These are phyloP conservation scores for Cyprinodon brontotheroides DNA, from an alignment of 2,113 vertebrate genomes.

Conservation along the genomic window DNA sequence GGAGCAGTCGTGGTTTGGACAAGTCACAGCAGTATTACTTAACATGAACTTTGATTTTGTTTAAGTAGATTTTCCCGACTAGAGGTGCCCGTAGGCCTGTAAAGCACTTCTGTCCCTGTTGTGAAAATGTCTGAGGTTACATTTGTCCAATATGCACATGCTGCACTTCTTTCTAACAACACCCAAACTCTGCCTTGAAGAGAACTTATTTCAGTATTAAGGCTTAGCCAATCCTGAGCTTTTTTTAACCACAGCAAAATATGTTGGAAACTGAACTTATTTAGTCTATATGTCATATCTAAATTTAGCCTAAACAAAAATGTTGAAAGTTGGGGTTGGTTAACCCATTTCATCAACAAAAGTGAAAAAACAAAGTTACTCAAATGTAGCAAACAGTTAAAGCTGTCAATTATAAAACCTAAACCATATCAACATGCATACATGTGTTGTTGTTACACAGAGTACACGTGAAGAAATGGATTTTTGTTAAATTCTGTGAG, in stretches of 20 bases:
- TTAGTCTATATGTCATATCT: neutral
- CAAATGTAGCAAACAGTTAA: too few relatives aligned
- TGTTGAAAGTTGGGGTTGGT: neutral
- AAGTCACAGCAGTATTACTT: constrained; percentile 43
- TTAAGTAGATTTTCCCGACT: constrained; percentile 33
- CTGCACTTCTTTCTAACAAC: constrained; percentile 14
- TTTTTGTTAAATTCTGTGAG: too few relatives aligned
- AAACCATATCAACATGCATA: too few relatives aligned
- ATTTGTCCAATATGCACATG: constrained; percentile 21
- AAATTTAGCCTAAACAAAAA: neutral
- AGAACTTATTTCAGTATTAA: neutral
- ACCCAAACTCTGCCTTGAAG: neutral
- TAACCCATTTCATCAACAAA: neutral
- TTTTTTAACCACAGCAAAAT: neutral
- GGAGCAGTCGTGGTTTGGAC: constrained; percentile 39
- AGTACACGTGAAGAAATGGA: too few relatives aligned
- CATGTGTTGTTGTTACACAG: too few relatives aligned
- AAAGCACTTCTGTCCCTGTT: constrained; percentile 19
- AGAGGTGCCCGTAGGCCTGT: constrained; percentile 12
- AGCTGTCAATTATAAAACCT: too few relatives aligned
- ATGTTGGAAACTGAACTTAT: neutral
- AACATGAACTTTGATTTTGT: constrained; percentile 46
- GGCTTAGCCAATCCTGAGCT: neutral
- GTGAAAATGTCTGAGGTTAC: constrained; percentile 47
- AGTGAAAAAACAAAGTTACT: too few relatives aligned